Evolutionary conservation across 2,888 invertebrate species (phyloP), one percentile per base, ranked within the genome.

Genomic region (Herminia tarsipennalis): DNA sequence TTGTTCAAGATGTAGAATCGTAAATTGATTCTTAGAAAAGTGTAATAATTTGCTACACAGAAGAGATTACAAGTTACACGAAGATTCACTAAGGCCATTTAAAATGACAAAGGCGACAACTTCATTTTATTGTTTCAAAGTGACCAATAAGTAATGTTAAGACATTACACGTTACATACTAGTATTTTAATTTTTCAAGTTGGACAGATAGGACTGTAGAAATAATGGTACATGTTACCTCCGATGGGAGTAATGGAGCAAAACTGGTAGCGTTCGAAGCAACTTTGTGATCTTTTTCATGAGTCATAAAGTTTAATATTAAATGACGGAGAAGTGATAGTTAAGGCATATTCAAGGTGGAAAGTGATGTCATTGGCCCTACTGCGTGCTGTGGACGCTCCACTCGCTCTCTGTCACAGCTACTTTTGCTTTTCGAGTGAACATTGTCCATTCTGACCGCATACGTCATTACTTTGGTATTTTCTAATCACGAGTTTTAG

Each of bases 381-480:
- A 68, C 76, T 72, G 72, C 75, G 80, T 71, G 76, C 73, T 73
- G 76, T 72, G 81, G 80, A 78, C 83, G 80, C 73, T 78, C 73
- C 73, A 76, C 78, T 80, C 78, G 80, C 74, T 78, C 74, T 78
- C 81, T 82, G 83, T 82, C 81, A 78, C 80, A 78, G 83, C 80
- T 81, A 85, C 86, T 86, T 86, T 87, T 86, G 87, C 83, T 86
- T 87, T 86, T 85, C 76, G 80, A 83, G 76, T 76, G 83, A 81
- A 85, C 84, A 79, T 78, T 78, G 73, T 76, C 81, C 83, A 83
- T 86, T 86, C 85, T 81, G 73, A 78, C 78, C 58, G 72, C 72
- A 70, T 76, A 80, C 85, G 85, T 85, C 84, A 85, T 76, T 80
- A 75, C 73, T 75, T 83, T 75, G 83, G 84, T 80, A 86, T 87